A percentile compares a stretch with the other conserved stretches of the same genome.
These are phyloP conservation scores for Vimba vimba DNA, from an alignment of 2,113 vertebrate species.

Conservation along the genomic window DNA sequence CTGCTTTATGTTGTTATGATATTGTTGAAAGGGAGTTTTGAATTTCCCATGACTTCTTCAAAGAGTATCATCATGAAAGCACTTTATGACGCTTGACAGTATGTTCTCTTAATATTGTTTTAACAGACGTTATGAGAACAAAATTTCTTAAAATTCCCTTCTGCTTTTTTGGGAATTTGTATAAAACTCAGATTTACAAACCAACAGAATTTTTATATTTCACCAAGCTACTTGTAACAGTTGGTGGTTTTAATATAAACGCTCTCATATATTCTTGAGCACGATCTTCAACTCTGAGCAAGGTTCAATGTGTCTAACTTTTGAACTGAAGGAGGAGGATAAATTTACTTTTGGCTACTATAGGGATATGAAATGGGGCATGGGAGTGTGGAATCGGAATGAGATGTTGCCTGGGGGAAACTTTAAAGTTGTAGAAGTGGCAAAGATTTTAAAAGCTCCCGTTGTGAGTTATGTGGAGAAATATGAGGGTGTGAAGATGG, in stretches of 20 bases:
- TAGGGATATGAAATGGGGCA: constrained; percentile 18
- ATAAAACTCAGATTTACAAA: not conserved
- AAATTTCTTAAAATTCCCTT: not conserved
- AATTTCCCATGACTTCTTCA: constrained; percentile 38
- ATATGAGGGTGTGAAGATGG: constrained; percentile 4
- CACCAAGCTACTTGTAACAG: not conserved
- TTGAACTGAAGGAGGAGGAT: constrained; percentile 15
- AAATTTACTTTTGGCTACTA: constrained; percentile 10
- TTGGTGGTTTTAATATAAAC: not conserved
- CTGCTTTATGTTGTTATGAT: constrained; percentile 46
- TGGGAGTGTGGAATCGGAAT: constrained; percentile 20
- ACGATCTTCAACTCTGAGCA: constrained; percentile 15
- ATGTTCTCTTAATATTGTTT: constrained; percentile 18
- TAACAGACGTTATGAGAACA: not conserved
- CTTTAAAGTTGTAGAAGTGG: not conserved
- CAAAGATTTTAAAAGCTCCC: not conserved
- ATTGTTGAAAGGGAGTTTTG: constrained; percentile 30
- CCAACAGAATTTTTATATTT: not conserved
- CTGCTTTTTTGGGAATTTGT: not conserved
- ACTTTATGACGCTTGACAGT: constrained; percentile 7
- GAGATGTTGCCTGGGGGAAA: constrained; percentile 20
- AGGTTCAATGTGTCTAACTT: constrained; percentile 25
- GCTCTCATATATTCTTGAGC: constrained; percentile 23
- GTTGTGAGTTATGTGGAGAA: not conserved
- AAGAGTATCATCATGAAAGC: constrained; percentile 17